Base-by-base conservation (phyloP, 2,797 vertebrate genomes). In the Poeciliopsis presidionis region DNA sequence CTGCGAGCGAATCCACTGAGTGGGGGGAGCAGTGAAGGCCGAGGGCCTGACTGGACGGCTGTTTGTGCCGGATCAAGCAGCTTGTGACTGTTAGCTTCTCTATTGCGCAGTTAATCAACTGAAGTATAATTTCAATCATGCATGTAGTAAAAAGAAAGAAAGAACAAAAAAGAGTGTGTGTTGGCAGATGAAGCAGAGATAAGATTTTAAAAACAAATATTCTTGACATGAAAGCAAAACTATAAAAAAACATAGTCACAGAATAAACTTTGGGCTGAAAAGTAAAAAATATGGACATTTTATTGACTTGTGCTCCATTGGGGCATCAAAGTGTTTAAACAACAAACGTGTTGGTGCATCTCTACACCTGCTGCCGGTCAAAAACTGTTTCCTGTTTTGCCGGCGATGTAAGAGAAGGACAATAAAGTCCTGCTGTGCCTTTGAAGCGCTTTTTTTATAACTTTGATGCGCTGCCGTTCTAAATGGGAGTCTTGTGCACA, bases 71-170 rank as follows among this genome's bases (percentile, higher is more conserved):
- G n/a, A 20, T 75, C 70, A 77, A 77, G 55, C 71, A 73, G 78
- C 61, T 53, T 78, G 77, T 76, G 77, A 83, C 46, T 43, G 41
- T 74, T 77, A 75, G 74, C 51, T 4, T 53, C 45, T 61, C 49
- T 46, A 39, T 85, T 51, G 57, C 69, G 49, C 67, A 70, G 57
- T 75, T 65, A 79, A 79, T 90, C 73, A 83, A 46, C 41, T 39
- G 45, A 0, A 43, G 41, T 71, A 67, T 51, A 43, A 74, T 57
- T 73, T 75, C 45, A 49, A 75, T 65, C 67, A 78, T 75, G 59
- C 72, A 53, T 45, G 76, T 12, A 73, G 70, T 81, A 71, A 73
- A 45, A 87, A 69, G 69, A 69, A 72, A 82, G 28, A 80, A 78
- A 18, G 13, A 18, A 18, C 7, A 47, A 18, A 47, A 25, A 51